Conservation (phyloP, 2,113 vertebrate genomes). For the Calcarius ornatus region DNA sequence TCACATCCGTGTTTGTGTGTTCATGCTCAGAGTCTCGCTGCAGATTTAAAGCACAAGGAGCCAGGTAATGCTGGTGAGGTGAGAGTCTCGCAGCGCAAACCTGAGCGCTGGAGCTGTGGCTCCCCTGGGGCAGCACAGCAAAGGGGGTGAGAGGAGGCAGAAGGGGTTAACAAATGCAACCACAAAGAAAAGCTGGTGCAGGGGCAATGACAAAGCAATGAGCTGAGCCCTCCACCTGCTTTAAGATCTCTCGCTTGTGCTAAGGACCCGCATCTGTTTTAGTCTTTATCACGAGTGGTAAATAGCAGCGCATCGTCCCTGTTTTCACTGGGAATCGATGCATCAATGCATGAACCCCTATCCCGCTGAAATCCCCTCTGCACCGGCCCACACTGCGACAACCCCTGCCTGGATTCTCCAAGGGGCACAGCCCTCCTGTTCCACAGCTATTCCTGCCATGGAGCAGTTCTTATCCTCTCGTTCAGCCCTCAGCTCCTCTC, state of each 20-base stretch:
- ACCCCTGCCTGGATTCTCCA: rapidly evolving
- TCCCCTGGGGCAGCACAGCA: background rate
- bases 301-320: background rate
- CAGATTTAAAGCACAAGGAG: background rate
- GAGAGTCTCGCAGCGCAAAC: rapidly evolving
- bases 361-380: background rate
- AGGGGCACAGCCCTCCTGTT: background rate
- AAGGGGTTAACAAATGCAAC: background rate
- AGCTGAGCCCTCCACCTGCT: background rate
- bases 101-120: background rate
- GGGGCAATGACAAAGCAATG: background rate
- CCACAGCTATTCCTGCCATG: too few relatives aligned
- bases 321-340: background rate
- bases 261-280: background rate
- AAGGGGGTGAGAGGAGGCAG: background rate
- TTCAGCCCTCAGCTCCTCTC: background rate
- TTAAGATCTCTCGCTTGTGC: background rate
- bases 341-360: rapidly evolving
- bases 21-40: rapidly evolving
- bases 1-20: rapidly evolving
- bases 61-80: rapidly evolving
- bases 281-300: background rate
- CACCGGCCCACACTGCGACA: background rate
- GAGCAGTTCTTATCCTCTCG: background rate
- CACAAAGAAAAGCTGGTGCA: background rate